Conservation (phyloP, 2,888 invertebrate genomes). For the Piscicola geometra region DNA sequence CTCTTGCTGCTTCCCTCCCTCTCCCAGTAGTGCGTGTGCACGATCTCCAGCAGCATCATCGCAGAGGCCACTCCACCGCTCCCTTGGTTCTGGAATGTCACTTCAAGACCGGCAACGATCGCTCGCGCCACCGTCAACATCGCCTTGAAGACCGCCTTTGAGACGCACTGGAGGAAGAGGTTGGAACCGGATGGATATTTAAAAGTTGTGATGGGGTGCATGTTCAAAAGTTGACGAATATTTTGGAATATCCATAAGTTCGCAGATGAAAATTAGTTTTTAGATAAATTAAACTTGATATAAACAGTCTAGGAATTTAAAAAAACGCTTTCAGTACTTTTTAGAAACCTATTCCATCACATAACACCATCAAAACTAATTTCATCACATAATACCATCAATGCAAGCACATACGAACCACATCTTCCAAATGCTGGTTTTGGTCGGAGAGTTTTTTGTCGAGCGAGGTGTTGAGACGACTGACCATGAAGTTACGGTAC, state of each 20-base stretch:
- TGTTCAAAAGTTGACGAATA: no score
- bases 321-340: not conserved
- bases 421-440: conserved; percentile 86
- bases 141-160: conserved; percentile 89
- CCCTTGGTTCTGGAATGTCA: conserved; percentile 85
- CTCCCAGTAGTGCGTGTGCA: conserved; percentile 83
- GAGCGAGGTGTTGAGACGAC: conserved; percentile 86
- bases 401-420: conserved; percentile 67
- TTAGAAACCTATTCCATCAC: not conserved
- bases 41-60: conserved; percentile 92
- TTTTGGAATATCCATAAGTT: no score
- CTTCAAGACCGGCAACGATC: conserved; percentile 81
- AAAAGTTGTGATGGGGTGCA: no score
- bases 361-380: no score
- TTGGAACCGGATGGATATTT: no score
- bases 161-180: conserved; percentile 63
- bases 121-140: conserved; percentile 87
- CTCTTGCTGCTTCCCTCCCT: conserved; percentile 52
- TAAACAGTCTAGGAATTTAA: not conserved
- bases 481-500: conserved; percentile 88
- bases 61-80: conserved; percentile 90
- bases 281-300: not conserved
- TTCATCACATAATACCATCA: no score
- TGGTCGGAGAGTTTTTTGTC: conserved; percentile 81
- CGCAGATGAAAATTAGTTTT: no score